Percentiles rank a stretch among this genome's conserved stretches.
These are phyloP conservation scores for Drosophila truncata DNA, from an alignment of 1,140 invertebrate genomes.

Conservation along the genomic window DNA sequence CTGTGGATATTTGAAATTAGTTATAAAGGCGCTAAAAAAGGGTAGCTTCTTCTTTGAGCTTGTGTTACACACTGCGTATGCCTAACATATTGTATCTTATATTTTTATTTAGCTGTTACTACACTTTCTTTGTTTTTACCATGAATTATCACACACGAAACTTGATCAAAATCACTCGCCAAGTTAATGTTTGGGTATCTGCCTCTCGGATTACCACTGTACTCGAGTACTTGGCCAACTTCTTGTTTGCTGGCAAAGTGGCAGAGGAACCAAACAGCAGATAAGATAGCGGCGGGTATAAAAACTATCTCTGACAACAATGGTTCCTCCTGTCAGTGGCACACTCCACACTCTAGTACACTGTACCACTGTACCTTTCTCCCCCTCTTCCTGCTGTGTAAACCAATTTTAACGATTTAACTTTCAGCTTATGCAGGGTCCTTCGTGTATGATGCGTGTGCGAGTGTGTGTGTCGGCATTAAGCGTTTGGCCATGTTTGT, in stretches of 20 bases:
- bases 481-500: conserved; percentile 75
- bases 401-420: conserved; percentile 82
- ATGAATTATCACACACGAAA: too few relatives aligned
- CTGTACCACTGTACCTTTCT: neutral
- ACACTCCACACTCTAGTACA: conserved; percentile 1
- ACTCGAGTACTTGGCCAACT: conserved; percentile 55
- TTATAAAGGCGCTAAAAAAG: neutral
- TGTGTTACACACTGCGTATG: neutral
- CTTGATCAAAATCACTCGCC: neutral
- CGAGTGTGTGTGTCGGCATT: conserved; percentile 39
- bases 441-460: conserved; percentile 1
- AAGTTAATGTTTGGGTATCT: neutral
- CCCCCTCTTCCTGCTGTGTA: conserved; percentile 36
- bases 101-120: neutral
- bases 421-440: conserved; percentile 60
- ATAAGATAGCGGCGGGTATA: conserved; percentile 39
- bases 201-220: conserved; percentile 38
- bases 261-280: conserved; percentile 53
- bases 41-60: neutral
- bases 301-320: conserved; percentile 55
- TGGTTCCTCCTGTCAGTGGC: conserved; percentile 53
- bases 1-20: neutral
- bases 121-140: neutral
- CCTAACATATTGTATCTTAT: neutral
- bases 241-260: conserved; percentile 56